Evolutionary conservation across 2,888 invertebrate genomes (phyloP), one percentile per base, ranked within the genome.

Genomic region (Erebia palarica): DNA sequence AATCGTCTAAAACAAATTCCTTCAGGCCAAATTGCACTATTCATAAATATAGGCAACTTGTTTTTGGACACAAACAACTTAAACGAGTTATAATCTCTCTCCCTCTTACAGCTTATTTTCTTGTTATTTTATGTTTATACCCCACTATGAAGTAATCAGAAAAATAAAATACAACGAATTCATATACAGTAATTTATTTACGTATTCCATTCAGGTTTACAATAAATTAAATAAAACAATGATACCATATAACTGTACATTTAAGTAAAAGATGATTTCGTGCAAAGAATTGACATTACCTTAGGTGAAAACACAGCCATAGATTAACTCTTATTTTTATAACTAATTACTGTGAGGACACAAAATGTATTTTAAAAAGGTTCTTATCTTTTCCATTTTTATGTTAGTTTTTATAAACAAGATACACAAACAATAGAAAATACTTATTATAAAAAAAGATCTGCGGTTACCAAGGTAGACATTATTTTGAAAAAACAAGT

Each of bases 291-390:
- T 93, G 92, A 93, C 92, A 81, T 90, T 90, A 91, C 84, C 88
- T 91, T 92, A 90, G 84, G 90, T 93, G 91, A 92, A 47, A 86
- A 93, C 92, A 92, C 92, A 93, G 92, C 92, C 92, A 91, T 91
- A 90, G 86, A 88, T 91, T 91, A 88, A 76, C 71, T 70, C 71
- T 72, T 75, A 73, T 49, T 68, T 75, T 68, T 69, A 72, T 69
- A 75, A 67, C 58, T 67, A 67, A 67, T 77, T 74, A 81, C 57
- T 18, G 57, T 63, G 49, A 58, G 64, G 42, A 53, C 42, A 59
- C 47, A 51, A 60, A 68, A 59, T 36, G 36, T 36, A 14, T 14
- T 44, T 61, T 68, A 60, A 36, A 27, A 59, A 60, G 18, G 63
- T 64, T 49, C 14, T n/a, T 58, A 27, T 7, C 13, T 13, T 27